Base-by-base conservation (phyloP, 2,113 vertebrate genomes). In the Phyllopteryx taeniolatus region DNA sequence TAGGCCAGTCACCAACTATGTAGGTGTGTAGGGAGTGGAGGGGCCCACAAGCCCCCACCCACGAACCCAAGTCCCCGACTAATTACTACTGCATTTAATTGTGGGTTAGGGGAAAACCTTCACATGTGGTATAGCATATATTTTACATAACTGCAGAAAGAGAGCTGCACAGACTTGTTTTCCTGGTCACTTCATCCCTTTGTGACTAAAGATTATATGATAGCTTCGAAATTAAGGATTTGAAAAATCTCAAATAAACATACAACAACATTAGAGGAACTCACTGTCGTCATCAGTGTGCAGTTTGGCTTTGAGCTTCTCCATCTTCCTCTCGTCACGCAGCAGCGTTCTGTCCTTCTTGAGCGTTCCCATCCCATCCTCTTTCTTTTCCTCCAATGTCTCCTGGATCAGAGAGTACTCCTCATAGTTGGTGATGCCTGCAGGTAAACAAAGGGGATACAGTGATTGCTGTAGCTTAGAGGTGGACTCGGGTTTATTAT, bases 401-500 rank as follows among this genome's bases (percentile, higher is more conserved):
- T 99, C 98, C 86, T 98, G 97, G 86, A 99, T 99, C 90, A 99
- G 89, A 49, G 97, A 99, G 83, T 99, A 99, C 79, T 99, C 98
- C 85, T 99, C 98, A 67, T 99, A 99, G 92, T 99, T 99, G 13
- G 98, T 99, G 89, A 99, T 99, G 77, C 98, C 98, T 99, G 86
- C 44, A 47, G 44, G n/a, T 44, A 44, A 63, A 63, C 17, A n/a
- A 43, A 63, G 8, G 13, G 42, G 20, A 27, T n/a, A 46, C 13
- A 46, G n/a, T 46, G 22, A 47, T 66, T 11, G 6, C n/a, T 17
- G 2, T 17, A 14, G 0, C n/a, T 35, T 35, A 35, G 31, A 61
- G 14, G 31, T 35, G 22, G 56, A 35, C 59, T 61, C 14, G 5
- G 5, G 13, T 61, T 61, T 17, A 35, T 61, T 61, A 35, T 19